Conservation (phyloP, 1,140 invertebrate genomes). For the Dendrolimus punctatus region DNA sequence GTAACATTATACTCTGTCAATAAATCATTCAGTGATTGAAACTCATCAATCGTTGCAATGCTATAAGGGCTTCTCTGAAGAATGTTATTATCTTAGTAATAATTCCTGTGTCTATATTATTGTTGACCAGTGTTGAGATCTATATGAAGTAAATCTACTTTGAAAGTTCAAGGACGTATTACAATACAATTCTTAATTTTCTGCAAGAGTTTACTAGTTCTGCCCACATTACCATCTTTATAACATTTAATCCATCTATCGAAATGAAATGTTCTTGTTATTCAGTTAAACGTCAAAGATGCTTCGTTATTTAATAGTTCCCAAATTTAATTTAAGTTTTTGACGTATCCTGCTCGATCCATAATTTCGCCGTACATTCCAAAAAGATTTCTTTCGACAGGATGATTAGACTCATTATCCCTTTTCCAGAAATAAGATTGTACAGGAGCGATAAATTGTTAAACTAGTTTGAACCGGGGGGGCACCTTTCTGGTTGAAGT, state of each 20-base stretch:
- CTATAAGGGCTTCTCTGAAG: too few relatives aligned
- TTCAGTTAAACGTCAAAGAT: constrained; percentile 12
- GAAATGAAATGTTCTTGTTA: background rate
- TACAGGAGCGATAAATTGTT: constrained; percentile 32
- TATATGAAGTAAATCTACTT: too few relatives aligned
- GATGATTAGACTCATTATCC: constrained; percentile 24
- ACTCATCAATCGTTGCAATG: constrained; percentile 6
- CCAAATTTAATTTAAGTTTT: constrained; percentile 21
- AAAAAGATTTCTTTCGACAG: constrained; percentile 16
- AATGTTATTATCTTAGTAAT: too few relatives aligned
- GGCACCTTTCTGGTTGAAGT: constrained; percentile 20
- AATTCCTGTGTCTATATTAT: too few relatives aligned
- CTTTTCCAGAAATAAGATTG: constrained; percentile 13
- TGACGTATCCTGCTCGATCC: constrained; percentile 3
- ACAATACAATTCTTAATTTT: constrained; percentile 9
- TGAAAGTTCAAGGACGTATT: too few relatives aligned
- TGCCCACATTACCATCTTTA: constrained; percentile 12
- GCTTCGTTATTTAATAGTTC: constrained; percentile 7
- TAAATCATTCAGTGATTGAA: constrained; percentile 19
- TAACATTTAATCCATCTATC: constrained; percentile 11
- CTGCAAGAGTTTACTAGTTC: constrained; percentile 2
- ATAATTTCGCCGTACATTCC: constrained; percentile 3
- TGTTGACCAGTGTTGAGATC: too few relatives aligned
- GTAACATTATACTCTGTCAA: constrained; percentile 20
- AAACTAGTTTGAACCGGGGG: constrained; percentile 28